Evolutionary conservation across 2,113 vertebrate species (phyloP).

Genomic region (Ceuthmochares aereus): DNA sequence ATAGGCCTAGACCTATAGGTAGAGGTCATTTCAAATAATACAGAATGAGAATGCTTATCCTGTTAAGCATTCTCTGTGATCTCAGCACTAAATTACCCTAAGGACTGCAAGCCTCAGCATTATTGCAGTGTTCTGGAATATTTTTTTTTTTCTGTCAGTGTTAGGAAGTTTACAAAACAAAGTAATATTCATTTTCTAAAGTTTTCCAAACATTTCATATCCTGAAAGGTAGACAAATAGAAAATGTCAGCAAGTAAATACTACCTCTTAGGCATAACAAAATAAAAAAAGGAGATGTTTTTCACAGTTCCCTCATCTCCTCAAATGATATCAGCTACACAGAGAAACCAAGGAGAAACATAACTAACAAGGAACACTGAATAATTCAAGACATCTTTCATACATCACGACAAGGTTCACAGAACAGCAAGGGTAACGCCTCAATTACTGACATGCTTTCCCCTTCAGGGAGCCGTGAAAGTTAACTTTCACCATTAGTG

Average conservation of each 20-base stretch:
- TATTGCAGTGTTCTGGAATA: not conserved
- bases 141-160: not conserved
- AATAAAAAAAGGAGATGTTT: not conserved
- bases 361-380: constrained; percentile 35
- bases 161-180: not conserved
- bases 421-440: not conserved
- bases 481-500: constrained; percentile 34
- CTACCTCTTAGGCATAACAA: not conserved
- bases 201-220: not conserved
- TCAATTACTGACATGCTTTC: constrained; percentile 22
- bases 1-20: not conserved
- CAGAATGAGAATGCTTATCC: not conserved
- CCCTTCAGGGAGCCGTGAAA: constrained; percentile 41
- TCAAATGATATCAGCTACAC: not conserved
- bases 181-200: not conserved
- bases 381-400: constrained; percentile 62
- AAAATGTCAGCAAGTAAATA: not conserved
- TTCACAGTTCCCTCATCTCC: not conserved
- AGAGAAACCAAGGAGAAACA: constrained; percentile 40
- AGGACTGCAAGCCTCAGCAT: constrained; percentile 30
- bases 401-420: not conserved
- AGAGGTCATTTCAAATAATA: constrained; percentile 19
- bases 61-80: constrained; percentile 36
- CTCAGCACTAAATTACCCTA: constrained; percentile 23
- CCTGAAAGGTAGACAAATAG: not conserved